These are phyloP conservation scores for Pagrus major DNA, from an alignment of 2,113 vertebrate species.

Conservation along the genomic window DNA sequence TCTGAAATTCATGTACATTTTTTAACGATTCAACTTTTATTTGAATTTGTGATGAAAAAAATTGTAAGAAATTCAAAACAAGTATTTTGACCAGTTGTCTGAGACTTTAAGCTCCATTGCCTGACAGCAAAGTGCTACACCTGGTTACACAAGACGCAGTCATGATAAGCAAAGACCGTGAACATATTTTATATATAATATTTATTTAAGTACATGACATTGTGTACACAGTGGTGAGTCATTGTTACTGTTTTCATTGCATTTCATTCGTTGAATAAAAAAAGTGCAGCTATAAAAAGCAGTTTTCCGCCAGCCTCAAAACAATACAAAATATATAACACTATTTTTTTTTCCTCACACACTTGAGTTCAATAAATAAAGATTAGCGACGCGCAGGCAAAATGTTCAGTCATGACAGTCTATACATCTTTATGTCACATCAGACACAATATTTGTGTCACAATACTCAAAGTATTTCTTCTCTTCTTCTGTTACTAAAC, in stretches of 20 bases:
- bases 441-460: not conserved
- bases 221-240: not conserved
- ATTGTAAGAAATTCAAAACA: no score
- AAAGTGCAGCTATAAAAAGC: not conserved
- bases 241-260: not conserved
- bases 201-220: not conserved
- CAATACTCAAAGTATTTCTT: not conserved
- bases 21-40: no score
- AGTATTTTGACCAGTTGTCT: no score
- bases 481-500: not conserved
- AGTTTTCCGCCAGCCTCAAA: not conserved
- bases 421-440: not conserved
- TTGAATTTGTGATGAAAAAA: no score
- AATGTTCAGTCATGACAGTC: not conserved
- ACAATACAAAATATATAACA: not conserved
- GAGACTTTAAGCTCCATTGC: not conserved
- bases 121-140: not conserved
- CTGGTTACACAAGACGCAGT: not conserved
- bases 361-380: constrained; percentile 29
- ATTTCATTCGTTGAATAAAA: constrained; percentile 12
- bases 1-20: no score
- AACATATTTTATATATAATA: not conserved
- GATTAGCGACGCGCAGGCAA: constrained; percentile 1
- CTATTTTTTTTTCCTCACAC: not conserved
- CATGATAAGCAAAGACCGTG: not conserved